A percentile compares a stretch with the other conserved stretches of the same genome.
Evolutionary conservation across 2,113 vertebrate species (phyloP).

Genomic region (Loxodonta africana): DNA sequence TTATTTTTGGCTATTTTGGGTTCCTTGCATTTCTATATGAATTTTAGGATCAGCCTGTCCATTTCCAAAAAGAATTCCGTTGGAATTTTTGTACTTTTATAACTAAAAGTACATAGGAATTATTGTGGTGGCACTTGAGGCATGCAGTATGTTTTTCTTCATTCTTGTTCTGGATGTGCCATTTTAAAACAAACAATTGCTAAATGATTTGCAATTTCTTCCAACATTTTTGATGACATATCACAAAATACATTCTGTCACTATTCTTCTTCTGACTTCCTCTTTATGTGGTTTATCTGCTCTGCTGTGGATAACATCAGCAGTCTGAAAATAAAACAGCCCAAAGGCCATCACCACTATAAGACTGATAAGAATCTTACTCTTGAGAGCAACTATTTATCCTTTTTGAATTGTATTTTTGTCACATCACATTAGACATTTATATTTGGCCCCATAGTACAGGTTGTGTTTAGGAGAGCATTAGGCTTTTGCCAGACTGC

Average conservation of each 20-base stretch:
- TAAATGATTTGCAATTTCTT: background rate
- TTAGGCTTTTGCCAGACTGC: background rate
- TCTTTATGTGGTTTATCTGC: background rate
- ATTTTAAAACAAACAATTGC: background rate
- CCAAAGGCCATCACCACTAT: background rate
- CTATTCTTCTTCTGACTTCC: background rate
- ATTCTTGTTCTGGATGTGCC: background rate
- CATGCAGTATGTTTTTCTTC: background rate
- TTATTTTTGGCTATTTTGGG: too few species aligned
- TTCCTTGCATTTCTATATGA: too few species aligned
- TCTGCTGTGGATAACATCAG: background rate
- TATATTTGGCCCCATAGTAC: background rate
- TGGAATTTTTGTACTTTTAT: background rate
- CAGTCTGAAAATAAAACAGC: background rate
- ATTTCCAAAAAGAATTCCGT: background rate
- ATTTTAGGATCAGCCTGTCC: too few species aligned
- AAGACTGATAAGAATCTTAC: background rate
- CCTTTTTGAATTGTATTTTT: background rate
- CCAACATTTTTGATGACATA: background rate
- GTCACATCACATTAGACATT: background rate
- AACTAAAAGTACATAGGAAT: background rate
- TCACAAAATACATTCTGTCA: background rate
- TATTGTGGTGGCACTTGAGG: background rate
- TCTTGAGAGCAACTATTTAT: conserved; percentile 20
- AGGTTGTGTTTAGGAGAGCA: background rate